Evolutionary conservation across 2,113 vertebrate genomes (phyloP).

Genomic region (Australoheros scitulus): DNA sequence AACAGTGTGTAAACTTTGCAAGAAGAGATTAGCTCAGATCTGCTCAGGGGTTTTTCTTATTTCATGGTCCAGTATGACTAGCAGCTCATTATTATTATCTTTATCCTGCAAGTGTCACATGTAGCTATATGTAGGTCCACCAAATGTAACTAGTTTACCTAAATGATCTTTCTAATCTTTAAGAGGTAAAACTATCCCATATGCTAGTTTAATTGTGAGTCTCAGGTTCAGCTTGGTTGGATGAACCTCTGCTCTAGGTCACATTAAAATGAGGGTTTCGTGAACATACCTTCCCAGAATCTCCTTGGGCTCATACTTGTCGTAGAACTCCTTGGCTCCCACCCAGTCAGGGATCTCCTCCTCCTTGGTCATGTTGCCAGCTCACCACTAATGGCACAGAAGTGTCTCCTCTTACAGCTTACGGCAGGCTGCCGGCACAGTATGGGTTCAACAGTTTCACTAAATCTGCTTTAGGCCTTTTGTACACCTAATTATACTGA

Average conservation of each 20-base stretch:
- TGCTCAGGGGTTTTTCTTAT: background rate
- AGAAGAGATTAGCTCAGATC: background rate
- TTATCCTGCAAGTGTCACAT: background rate
- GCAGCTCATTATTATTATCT: background rate
- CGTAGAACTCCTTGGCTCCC: slow-evolving; percentile 91
- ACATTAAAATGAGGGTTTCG: background rate
- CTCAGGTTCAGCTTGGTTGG: background rate
- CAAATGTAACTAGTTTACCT: background rate
- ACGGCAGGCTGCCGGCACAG: slow-evolving; percentile 17
- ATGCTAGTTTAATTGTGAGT: background rate
- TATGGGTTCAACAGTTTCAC: background rate
- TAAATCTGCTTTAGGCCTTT: background rate
- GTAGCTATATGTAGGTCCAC: background rate
- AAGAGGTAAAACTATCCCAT: background rate
- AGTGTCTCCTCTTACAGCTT: slow-evolving; percentile 20
- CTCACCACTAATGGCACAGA: slow-evolving; percentile 24
- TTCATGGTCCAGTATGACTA: no score
- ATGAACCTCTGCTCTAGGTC: background rate
- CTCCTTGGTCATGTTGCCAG: slow-evolving; percentile 76
- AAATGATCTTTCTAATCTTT: background rate
- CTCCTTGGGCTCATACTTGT: slow-evolving; percentile 96
- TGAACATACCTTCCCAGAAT: slow-evolving; percentile 81
- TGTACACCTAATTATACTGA: background rate
- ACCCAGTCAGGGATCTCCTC: slow-evolving; percentile 88
- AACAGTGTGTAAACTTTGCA: background rate